Evolutionary conservation across 2,113 vertebrate species (phyloP).

Genomic region (Bubo blakistoni): DNA sequence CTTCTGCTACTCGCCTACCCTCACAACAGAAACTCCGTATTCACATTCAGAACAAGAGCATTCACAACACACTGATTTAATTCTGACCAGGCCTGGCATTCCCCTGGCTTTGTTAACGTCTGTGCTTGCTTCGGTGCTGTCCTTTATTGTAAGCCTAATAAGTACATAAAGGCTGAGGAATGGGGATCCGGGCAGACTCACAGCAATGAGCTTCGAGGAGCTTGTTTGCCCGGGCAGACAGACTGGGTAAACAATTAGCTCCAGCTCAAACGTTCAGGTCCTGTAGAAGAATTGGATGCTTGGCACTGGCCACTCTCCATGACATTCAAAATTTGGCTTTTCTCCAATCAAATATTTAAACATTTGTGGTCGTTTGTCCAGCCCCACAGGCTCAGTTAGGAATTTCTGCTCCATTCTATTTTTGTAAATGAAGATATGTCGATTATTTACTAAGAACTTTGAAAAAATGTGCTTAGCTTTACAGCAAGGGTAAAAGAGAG

Average conservation of each 20-base stretch:
- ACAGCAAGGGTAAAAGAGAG: not conserved
- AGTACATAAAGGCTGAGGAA: constrained; percentile 17
- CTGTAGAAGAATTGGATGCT: constrained; percentile 8
- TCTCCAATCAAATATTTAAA: constrained; percentile 38
- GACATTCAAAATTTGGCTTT: constrained; percentile 51
- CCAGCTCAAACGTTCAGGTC: not conserved
- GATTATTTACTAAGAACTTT: not conserved
- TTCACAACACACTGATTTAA: not conserved
- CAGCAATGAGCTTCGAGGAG: not conserved
- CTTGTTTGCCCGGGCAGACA: not conserved
- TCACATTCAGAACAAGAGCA: not conserved
- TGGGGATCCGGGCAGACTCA: not conserved
- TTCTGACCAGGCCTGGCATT: constrained; percentile 23
- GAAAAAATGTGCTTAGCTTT: not conserved
- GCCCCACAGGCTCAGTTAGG: not conserved
- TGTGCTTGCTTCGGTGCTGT: not conserved
- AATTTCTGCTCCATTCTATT: constrained; percentile 8
- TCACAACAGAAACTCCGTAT: not conserved
- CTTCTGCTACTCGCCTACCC: not conserved
- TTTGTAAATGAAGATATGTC: not conserved
- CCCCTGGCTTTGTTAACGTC: not conserved
- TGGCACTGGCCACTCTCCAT: not conserved
- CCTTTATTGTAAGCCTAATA: constrained; percentile 17
- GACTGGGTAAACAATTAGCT: not conserved
- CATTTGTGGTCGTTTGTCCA: not conserved